These are phyloP conservation scores for Zaprionus camerounensis DNA, from an alignment of 1,140 invertebrate genomes.

Conservation along the genomic window DNA sequence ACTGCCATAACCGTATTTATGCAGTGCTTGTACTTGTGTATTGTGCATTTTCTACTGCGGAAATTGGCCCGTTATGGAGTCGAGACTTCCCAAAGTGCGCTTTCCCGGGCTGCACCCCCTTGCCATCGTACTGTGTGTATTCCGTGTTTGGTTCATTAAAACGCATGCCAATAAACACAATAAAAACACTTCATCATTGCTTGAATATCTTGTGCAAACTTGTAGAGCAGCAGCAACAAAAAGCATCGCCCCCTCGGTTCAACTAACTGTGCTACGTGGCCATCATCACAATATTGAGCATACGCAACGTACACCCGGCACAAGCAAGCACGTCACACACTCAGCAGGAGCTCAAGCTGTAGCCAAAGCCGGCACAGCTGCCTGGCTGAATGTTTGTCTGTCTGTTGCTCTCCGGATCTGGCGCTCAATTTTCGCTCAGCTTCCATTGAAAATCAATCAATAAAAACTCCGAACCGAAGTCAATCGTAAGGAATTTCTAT, in stretches of 20 bases:
- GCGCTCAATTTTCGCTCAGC: constrained; percentile 44
- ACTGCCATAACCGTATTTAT: constrained; percentile 40
- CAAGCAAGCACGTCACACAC: constrained; percentile 24
- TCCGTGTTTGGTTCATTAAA: constrained; percentile 67
- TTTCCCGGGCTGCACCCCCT: too few species aligned
- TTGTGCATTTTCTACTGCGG: constrained; percentile 36
- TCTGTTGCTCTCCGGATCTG: constrained; percentile 44
- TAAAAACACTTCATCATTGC: constrained; percentile 75
- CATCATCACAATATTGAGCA: constrained; percentile 71
- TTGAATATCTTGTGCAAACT: constrained; percentile 78
- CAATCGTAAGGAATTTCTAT: constrained; percentile 70
- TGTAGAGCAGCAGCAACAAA: constrained; percentile 26
- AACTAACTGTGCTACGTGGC: constrained; percentile 43
- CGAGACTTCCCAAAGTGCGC: constrained; percentile 20
- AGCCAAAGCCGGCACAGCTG: constrained; percentile 14
- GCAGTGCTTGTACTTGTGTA: constrained; percentile 3
- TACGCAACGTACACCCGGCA: constrained; percentile 62
- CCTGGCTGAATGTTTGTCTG: constrained; percentile 45
- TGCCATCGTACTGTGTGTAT: background rate
- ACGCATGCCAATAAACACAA: constrained; percentile 64
- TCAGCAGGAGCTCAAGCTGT: background rate
- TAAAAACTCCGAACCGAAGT: constrained; percentile 72
- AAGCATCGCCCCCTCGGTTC: constrained; percentile 12
- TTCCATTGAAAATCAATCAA: constrained; percentile 79
- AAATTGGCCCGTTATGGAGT: constrained; percentile 70